phyloP scores from a whole-genome alignment of 2,888 invertebrate genomes.

The Andrena trimmerana region DNA sequence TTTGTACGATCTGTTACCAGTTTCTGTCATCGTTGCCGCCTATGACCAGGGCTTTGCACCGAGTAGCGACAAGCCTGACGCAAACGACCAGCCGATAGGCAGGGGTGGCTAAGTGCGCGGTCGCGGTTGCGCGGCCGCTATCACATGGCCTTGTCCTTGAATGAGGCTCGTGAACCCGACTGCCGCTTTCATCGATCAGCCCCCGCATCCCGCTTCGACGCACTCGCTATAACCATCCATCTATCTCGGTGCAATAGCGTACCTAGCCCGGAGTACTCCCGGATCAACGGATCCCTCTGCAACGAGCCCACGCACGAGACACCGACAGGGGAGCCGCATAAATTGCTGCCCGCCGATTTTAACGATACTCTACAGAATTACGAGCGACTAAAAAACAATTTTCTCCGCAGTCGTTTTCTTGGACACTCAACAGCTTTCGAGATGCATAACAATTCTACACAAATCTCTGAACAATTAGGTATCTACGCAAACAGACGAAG shows the following conservation, averaged over 20 bases:
- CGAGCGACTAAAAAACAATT: not conserved
- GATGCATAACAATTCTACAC: not conserved
- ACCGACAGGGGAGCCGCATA: not conserved
- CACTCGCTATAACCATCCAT: constrained; percentile 80
- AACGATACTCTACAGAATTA: not conserved
- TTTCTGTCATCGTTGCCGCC: not conserved
- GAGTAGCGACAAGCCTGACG: constrained; percentile 60
- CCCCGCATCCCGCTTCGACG: constrained; percentile 84
- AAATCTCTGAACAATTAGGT: not conserved
- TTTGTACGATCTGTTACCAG: not conserved
- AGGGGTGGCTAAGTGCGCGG: constrained; percentile 82
- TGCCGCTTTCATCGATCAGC: constrained; percentile 85
- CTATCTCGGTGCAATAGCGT: constrained; percentile 81
- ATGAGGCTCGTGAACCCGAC: constrained; percentile 85
- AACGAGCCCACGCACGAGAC: not conserved
- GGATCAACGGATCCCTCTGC: constrained; percentile 28
- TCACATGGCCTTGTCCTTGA: constrained; percentile 88
- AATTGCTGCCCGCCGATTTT: not conserved
- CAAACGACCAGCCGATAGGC: constrained; percentile 74
- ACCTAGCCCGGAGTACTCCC: constrained; percentile 71
- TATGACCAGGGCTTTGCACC: constrained; percentile 34
- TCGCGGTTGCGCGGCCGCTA: constrained; percentile 84
- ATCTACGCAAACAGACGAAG: too few relatives aligned
- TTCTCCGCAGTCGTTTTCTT: not conserved
- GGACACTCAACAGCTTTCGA: not conserved